A percentile compares a stretch with the other conserved stretches of the same genome.
Evolutionary conservation across 2,797 vertebrate genomes (phyloP).

Genomic region (Phrynocephalus forsythii): DNA sequence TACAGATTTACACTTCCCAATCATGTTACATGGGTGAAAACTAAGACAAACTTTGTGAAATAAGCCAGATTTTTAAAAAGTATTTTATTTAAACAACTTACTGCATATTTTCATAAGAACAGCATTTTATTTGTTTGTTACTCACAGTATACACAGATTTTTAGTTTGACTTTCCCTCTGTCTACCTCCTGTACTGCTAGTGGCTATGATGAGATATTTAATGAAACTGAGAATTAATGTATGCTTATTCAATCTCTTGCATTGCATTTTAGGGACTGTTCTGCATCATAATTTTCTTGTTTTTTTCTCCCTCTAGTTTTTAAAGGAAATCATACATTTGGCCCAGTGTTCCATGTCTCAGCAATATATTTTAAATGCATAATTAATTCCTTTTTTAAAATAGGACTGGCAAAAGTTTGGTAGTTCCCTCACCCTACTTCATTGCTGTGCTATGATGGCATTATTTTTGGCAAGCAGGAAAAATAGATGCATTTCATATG

Average conservation of each 20-base stretch:
- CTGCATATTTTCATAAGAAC: no score
- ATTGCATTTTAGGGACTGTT: neutral
- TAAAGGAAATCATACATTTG: neutral
- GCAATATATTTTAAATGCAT: neutral
- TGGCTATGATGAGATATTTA: neutral
- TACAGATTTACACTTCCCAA: neutral
- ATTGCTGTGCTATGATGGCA: neutral
- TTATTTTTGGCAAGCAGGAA: neutral
- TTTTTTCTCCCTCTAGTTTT: neutral
- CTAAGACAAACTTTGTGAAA: constrained; percentile 9
- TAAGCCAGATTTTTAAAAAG: neutral
- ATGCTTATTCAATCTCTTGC: constrained; percentile 2
- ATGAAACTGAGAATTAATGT: neutral
- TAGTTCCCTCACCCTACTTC: neutral
- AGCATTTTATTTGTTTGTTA: neutral
- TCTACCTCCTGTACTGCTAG: neutral
- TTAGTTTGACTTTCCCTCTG: neutral
- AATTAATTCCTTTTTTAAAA: neutral
- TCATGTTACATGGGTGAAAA: neutral
- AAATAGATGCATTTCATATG: neutral
- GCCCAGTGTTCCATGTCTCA: neutral
- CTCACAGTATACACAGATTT: neutral
- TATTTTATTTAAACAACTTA: no score
- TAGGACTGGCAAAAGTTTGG: neutral
- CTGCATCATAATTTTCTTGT: neutral